phyloP scores from a whole-genome alignment of 1,140 invertebrate species.

The Leptopilina clavipes region DNA sequence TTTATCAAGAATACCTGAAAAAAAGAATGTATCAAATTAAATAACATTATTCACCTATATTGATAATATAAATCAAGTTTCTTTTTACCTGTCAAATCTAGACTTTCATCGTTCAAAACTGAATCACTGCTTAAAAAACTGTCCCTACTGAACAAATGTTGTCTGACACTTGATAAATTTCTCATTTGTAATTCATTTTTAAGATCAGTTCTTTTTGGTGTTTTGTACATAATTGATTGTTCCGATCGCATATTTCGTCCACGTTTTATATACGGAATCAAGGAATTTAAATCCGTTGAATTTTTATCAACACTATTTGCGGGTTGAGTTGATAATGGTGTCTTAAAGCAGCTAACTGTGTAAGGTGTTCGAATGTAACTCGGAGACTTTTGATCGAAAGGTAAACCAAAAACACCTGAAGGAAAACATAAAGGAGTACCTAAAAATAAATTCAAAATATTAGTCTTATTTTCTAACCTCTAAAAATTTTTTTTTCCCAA shows the following conservation, averaged over 20 bases:
- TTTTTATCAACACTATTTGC: constrained; percentile 60
- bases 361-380: constrained; percentile 70
- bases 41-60: not conserved
- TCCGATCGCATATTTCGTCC: constrained; percentile 67
- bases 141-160: constrained; percentile 72
- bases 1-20: constrained; percentile 55
- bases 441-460: constrained; percentile 34
- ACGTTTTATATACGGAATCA: constrained; percentile 71
- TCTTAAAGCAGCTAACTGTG: constrained; percentile 69
- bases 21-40: not conserved
- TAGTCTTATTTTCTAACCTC: not conserved
- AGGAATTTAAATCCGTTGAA: constrained; percentile 59
- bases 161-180: constrained; percentile 65
- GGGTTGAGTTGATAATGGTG: constrained; percentile 68
- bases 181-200: constrained; percentile 50
- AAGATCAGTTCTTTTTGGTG: constrained; percentile 54
- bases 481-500: not conserved
- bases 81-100: constrained; percentile 67
- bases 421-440: constrained; percentile 52
- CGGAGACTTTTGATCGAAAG: constrained; percentile 56
- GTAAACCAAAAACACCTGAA: constrained; percentile 54
- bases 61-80: constrained; percentile 14
- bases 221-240: constrained; percentile 71
- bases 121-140: constrained; percentile 60
- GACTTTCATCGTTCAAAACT: constrained; percentile 59